A percentile compares a stretch with the other conserved stretches of the same genome.
phyloP scores from a whole-genome alignment of 2,113 vertebrate species.

The Triplophysa rosa region DNA sequence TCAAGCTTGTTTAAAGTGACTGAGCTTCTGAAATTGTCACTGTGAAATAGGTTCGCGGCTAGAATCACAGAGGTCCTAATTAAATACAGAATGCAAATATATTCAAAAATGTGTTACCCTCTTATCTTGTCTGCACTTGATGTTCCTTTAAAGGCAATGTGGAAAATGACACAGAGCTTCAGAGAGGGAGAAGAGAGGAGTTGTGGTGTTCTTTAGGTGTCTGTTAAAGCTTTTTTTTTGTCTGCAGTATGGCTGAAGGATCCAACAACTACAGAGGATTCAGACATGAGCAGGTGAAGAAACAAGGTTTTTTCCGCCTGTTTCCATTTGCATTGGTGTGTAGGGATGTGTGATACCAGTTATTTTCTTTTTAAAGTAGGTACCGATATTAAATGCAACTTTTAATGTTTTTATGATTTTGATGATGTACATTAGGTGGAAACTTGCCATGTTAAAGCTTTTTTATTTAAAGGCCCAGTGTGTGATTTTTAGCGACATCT shows the following conservation, averaged over 20 bases:
- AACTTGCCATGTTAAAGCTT: too few relatives aligned
- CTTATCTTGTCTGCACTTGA: constrained; percentile 72
- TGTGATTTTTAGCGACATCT: too few relatives aligned
- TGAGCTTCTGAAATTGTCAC: constrained; percentile 72
- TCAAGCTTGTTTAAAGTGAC: constrained; percentile 71
- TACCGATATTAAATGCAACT: too few relatives aligned
- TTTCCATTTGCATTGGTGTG: neutral
- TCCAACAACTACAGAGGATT: neutral
- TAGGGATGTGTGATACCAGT: too few relatives aligned
- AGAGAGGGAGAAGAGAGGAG: constrained; percentile 24
- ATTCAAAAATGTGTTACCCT: constrained; percentile 73
- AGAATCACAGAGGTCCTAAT: constrained; percentile 73
- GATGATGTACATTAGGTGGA: too few relatives aligned
- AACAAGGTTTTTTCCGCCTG: neutral
- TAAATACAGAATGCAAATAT: constrained; percentile 75
- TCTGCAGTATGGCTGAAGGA: neutral
- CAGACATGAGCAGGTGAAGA: neutral
- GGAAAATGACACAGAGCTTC: constrained; percentile 50
- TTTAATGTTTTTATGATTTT: too few relatives aligned
- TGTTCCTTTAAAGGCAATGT: constrained; percentile 63
- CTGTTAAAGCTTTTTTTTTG: constrained; percentile 43
- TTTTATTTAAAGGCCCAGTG: too few relatives aligned
- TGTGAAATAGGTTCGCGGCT: constrained; percentile 70
- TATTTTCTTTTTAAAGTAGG: too few relatives aligned
- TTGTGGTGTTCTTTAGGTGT: constrained; percentile 50